Evolutionary conservation across 2,888 invertebrate genomes (phyloP).

Genomic region (Drosophila aldrichi): DNA sequence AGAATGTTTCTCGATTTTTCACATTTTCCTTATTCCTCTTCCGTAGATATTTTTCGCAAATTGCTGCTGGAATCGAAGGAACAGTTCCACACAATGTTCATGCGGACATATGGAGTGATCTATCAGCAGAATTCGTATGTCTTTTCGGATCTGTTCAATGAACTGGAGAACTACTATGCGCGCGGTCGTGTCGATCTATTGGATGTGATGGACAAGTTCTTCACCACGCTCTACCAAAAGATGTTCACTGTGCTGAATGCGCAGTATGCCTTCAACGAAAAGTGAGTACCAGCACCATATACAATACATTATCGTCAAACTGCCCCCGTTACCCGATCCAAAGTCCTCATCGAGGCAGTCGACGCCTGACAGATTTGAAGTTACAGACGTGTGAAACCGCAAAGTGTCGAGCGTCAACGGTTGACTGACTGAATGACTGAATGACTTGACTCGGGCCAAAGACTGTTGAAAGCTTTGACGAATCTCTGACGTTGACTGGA

Average conservation of each 20-base stretch:
- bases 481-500: constrained; percentile 33
- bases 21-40: constrained; percentile 64
- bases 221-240: constrained; percentile 95
- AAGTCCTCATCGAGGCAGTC: constrained; percentile 21
- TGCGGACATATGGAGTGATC: constrained; percentile 96
- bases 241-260: constrained; percentile 98
- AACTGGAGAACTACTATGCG: constrained; percentile 95
- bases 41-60: constrained; percentile 94
- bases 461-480: constrained; percentile 20
- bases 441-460: constrained; percentile 18
- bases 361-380: constrained; percentile 52
- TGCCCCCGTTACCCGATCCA: constrained; percentile 13
- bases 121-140: constrained; percentile 97
- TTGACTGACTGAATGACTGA: constrained; percentile 50
- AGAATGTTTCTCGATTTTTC: constrained; percentile 35
- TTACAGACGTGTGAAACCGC: constrained; percentile 77
- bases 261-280: constrained; percentile 95
- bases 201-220: constrained; percentile 96
- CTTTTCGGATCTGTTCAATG: constrained; percentile 95
- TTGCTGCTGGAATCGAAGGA: constrained; percentile 92
- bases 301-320: constrained; percentile 39
- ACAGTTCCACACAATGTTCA: constrained; percentile 98
- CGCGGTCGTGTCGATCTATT: constrained; percentile 93
- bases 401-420: constrained; percentile 64
- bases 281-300: constrained; percentile 87